phyloP scores from a whole-genome alignment of 2,797 vertebrate genomes.

The Gallirallus australis region DNA sequence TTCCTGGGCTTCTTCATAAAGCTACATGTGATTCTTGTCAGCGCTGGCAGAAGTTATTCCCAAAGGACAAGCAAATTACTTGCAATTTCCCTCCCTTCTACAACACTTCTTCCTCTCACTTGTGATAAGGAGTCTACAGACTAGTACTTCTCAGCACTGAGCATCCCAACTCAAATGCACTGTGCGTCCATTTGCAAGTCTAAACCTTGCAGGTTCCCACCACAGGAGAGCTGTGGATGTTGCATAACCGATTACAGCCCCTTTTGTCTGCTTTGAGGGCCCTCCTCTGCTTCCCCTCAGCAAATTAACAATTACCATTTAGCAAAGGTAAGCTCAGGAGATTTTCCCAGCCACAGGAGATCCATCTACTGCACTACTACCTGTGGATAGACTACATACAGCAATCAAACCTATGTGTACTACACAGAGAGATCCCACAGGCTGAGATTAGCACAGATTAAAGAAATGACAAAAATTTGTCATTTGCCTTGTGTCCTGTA shows the following conservation, averaged over 20 bases:
- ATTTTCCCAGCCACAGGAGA: not conserved
- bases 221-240: not conserved
- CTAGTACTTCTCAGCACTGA: not conserved
- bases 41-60: not conserved
- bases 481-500: not conserved
- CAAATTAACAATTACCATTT: not conserved
- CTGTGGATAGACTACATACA: not conserved
- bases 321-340: not conserved
- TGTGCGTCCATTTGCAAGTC: not conserved
- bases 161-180: not conserved
- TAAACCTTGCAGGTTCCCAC: not conserved
- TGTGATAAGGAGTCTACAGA: not conserved
- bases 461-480: not conserved
- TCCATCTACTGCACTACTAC: not conserved
- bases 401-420: not conserved
- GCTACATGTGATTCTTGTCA: not conserved
- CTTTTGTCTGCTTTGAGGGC: not conserved
- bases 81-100: not conserved
- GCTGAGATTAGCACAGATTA: not conserved
- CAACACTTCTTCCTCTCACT: not conserved
- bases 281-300: not conserved
- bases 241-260: not conserved
- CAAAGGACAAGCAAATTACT: not conserved
- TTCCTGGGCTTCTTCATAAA: not conserved
- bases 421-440: not conserved